A percentile compares a stretch with the other conserved stretches of the same genome.
Evolutionary conservation across 2,797 vertebrate genomes (phyloP).

Genomic region (Cynodonichthys magdalenae): DNA sequence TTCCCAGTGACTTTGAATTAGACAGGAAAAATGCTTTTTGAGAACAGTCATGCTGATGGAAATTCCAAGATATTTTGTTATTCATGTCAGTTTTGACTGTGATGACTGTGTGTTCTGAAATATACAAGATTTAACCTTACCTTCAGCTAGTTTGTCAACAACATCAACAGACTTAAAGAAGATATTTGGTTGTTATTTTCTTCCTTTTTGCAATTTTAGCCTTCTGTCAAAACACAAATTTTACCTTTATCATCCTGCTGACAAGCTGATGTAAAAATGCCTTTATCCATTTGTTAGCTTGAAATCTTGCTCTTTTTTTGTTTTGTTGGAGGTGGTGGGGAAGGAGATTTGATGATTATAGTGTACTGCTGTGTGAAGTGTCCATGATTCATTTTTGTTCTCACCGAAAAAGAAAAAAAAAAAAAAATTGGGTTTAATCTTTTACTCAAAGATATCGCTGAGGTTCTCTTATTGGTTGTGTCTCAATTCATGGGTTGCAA

Average conservation of each 20-base stretch:
- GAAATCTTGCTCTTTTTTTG: constrained; percentile 11
- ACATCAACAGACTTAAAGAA: constrained; percentile 20
- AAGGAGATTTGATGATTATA: neutral
- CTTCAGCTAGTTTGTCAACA: constrained; percentile 38
- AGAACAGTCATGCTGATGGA: neutral
- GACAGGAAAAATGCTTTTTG: neutral
- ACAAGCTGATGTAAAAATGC: constrained; percentile 39
- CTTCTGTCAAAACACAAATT: constrained; percentile 50
- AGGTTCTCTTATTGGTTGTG: too few relatives aligned
- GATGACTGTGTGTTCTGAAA: neutral
- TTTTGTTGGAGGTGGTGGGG: neutral
- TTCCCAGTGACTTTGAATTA: neutral
- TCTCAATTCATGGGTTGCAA: too few relatives aligned
- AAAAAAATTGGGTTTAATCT: too few relatives aligned
- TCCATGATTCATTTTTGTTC: too few relatives aligned
- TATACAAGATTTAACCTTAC: constrained; percentile 35
- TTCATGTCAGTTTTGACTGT: neutral
- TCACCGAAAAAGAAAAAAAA: too few relatives aligned
- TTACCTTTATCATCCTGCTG: constrained; percentile 49
- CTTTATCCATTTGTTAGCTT: constrained; percentile 35
- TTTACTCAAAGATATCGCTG: too few relatives aligned
- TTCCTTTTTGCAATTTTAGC: constrained; percentile 15
- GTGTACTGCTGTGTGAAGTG: too few relatives aligned
- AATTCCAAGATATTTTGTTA: neutral
- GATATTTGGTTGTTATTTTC: constrained; percentile 18